Base-by-base conservation (phyloP, 2,113 vertebrate species). In the Cygnus buccinator region DNA sequence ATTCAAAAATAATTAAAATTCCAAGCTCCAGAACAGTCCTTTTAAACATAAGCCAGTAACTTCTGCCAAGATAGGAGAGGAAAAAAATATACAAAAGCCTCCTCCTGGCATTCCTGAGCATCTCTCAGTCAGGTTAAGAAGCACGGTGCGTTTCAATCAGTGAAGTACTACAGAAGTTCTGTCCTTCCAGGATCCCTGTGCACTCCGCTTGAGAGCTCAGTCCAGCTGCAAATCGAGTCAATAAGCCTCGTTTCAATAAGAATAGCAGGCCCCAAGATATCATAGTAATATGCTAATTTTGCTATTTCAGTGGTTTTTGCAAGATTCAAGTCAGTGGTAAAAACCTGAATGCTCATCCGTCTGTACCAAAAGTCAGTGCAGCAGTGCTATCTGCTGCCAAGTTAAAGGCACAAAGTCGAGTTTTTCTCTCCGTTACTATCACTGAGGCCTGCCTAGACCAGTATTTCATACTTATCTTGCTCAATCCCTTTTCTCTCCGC, bases 1-100 rank as follows among this genome's bases (percentile, higher is more conserved):
- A 72, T 59, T 89, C 9, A 75, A 94, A 95, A 94, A 91, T 52
- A 89, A 95, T 91, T 75, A 87, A 55, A 87, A 93, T 65, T 44
- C 61, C 61, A 72, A 46, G 52, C 28, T 89, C n/a, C 46, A 59
- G 61, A 78, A 37, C 9, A 55, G 22, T 44, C 81, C 35, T 74
- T 87, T 94, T 71, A 80, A 94, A 78, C 77, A 39, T 16, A 93
- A 90, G 68, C 28, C 90, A 91, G 65, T n/a, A 63, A 63, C 19
- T 84, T 81, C 35, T 94, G 90, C 77, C 90, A 95, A 87, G 19
- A 4, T 48, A 48, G 61, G 61, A 39, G 39, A 28, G 25, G 18
- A 14, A 37, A 14, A 39, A 58, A 37, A 78, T 39, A 8, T 61
- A 59, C 26, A 74, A 35, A 29, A 37, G 18, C 23, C 78, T 72